Conservation (phyloP, 1,140 invertebrate species). For the Asobara japonica region DNA sequence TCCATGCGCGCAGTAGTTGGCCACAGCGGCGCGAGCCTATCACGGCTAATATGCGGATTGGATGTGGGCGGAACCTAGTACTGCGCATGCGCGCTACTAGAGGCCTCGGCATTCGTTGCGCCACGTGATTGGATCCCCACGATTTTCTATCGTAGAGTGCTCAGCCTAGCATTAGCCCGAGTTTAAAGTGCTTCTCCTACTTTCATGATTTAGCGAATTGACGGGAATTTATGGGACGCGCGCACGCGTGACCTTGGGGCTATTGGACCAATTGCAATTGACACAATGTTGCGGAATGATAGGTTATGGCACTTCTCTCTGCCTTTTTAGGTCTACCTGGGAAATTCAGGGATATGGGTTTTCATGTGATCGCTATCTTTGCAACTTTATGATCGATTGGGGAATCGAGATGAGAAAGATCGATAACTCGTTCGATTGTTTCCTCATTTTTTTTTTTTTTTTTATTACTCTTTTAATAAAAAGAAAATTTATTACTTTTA, state of each 20-base stretch:
- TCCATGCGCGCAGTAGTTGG: too few species aligned
- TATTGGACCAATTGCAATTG: neutral
- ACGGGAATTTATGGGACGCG: too few species aligned
- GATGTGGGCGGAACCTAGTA: constrained; percentile 30
- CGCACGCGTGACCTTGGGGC: neutral
- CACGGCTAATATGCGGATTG: neutral
- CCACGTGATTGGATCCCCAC: constrained; percentile 14
- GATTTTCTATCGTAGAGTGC: neutral
- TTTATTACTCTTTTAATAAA: neutral
- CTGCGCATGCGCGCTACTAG: constrained; percentile 28
- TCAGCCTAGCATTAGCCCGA: neutral
- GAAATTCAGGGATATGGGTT: too few species aligned
- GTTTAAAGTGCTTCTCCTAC: neutral
- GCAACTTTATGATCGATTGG: constrained; percentile 9
- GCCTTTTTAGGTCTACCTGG: neutral
- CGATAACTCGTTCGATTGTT: neutral
- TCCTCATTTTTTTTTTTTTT: neutral
- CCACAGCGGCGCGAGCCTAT: neutral
- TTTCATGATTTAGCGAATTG: too few species aligned
- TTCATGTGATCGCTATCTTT: neutral
- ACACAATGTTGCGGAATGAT: neutral
- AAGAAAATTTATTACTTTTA: neutral
- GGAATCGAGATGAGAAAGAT: neutral
- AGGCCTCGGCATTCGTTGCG: constrained; percentile 24
- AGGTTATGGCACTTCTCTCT: neutral